A percentile compares a stretch with the other conserved stretches of the same genome.
phyloP scores from a whole-genome alignment of 2,888 invertebrate species.

The Drosophila sordidapex region DNA sequence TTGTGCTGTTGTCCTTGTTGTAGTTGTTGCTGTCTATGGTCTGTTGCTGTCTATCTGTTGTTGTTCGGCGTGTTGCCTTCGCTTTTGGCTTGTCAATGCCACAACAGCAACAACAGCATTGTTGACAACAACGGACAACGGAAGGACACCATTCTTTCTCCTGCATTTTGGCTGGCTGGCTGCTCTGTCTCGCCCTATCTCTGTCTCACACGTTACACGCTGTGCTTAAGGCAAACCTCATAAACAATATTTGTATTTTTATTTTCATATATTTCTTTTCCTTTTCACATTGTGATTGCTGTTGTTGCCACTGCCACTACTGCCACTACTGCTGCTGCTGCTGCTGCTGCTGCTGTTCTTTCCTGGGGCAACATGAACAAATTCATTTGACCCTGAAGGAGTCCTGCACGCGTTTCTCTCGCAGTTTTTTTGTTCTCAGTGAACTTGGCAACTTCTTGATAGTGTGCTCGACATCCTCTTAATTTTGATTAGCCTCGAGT shows the following conservation, averaged over 20 bases:
- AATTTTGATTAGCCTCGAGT: constrained; percentile 37
- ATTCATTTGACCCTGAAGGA: constrained; percentile 56
- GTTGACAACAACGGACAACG: constrained; percentile 25
- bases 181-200: constrained; percentile 1
- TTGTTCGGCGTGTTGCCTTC: constrained; percentile 44
- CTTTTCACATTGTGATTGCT: constrained; percentile 15
- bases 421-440: constrained; percentile 18
- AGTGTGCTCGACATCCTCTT: constrained; percentile 30
- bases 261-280: constrained; percentile 27
- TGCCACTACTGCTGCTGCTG: background rate
- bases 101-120: constrained; percentile 23
- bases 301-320: background rate
- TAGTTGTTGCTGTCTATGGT: constrained; percentile 29
- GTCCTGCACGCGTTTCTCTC: constrained; percentile 15
- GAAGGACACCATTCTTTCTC: constrained; percentile 60
- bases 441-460: constrained; percentile 32
- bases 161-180: constrained; percentile 44
- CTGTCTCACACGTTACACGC: background rate
- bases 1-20: constrained; percentile 18
- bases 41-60: constrained; percentile 54
- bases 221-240: constrained; percentile 36
- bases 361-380: constrained; percentile 34
- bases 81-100: constrained; percentile 58
- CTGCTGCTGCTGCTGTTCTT: constrained; percentile 7
- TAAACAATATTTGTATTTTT: constrained; percentile 34